Percentiles rank a stretch among this genome's conserved stretches.
Conservation (phyloP, 2,797 vertebrate genomes). For the Centroberyx gerrardi region DNA sequence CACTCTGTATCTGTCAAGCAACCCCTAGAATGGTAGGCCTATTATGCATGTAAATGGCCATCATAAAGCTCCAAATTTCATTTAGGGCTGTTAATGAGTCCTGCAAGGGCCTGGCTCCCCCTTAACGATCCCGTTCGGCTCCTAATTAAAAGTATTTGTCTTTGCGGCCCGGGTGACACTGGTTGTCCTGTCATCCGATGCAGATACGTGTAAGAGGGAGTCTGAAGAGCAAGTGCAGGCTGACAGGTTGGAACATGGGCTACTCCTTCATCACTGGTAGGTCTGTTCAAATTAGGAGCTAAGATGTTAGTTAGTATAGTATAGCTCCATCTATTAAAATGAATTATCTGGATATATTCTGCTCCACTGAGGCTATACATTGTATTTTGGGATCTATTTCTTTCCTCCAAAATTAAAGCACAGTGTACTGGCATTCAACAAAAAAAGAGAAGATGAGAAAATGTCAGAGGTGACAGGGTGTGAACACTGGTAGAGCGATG, state of each 20-base stretch:
- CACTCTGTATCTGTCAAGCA: conserved; percentile 94
- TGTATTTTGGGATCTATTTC: neutral
- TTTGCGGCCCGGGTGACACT: conserved; percentile 92
- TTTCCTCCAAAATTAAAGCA: neutral
- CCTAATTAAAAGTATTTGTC: conserved; percentile 98
- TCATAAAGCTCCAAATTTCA: conserved; percentile 98
- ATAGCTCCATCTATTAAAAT: neutral
- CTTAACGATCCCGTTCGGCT: conserved; percentile 94
- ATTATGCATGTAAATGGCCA: conserved; percentile 97
- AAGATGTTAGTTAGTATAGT: too few species aligned
- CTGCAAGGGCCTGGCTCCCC: conserved; percentile 91
- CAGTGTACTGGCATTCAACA: conserved; percentile 15
- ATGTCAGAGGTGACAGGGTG: conserved; percentile 22
- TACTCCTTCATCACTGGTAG: conserved; percentile 1
- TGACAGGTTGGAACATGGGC: neutral
- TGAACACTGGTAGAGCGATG: neutral
- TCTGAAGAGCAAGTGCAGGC: neutral
- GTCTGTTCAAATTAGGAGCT: conserved; percentile 8
- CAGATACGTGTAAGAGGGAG: conserved; percentile 27
- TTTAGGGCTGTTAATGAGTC: conserved; percentile 96
- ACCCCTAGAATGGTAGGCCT: conserved; percentile 91
- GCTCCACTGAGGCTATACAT: neutral
- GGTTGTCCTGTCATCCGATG: conserved; percentile 84
- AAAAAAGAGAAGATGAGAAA: conserved; percentile 2
- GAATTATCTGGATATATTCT: conserved; percentile 13